Percentiles rank a stretch among this genome's conserved stretches.
Conservation (phyloP, 1,140 invertebrate genomes). For the Planococcus citri region DNA sequence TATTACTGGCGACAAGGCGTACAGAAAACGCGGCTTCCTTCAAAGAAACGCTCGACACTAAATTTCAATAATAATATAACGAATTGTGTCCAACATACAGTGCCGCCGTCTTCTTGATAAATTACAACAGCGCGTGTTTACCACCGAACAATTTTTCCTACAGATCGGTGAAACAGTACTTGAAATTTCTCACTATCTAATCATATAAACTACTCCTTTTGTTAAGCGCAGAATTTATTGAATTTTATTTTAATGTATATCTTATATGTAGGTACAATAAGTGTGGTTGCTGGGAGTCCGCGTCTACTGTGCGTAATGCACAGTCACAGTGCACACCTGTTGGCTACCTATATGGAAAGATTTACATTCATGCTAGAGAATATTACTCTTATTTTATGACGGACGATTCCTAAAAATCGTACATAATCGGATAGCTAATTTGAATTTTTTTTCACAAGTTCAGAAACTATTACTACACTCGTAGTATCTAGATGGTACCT, state of each 20-base stretch:
- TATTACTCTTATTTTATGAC: too few relatives aligned
- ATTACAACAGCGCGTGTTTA: conserved; percentile 18
- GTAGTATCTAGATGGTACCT: too few relatives aligned
- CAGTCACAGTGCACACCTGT: too few relatives aligned
- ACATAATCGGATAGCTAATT: too few relatives aligned
- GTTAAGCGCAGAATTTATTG: background rate
- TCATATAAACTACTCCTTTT: conserved; percentile 11
- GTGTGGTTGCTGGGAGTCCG: too few relatives aligned
- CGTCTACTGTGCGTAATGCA: too few relatives aligned
- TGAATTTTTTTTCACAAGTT: too few relatives aligned
- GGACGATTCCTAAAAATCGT: too few relatives aligned
- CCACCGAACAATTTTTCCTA: conserved; percentile 10
- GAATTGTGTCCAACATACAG: conserved; percentile 4
- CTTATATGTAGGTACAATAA: too few relatives aligned
- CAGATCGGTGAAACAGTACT: background rate
- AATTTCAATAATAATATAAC: conserved; percentile 19
- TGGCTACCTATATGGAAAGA: too few relatives aligned
- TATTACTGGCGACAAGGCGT: conserved; percentile 15
- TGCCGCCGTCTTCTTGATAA: conserved; percentile 11
- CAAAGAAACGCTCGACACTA: conserved; percentile 8
- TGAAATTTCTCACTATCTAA: conserved; percentile 5
- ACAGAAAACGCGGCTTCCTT: conserved; percentile 14
- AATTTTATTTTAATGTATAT: background rate
- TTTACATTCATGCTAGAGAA: too few relatives aligned
- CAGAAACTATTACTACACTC: too few relatives aligned